phyloP scores from a whole-genome alignment of 2,888 invertebrate genomes.

The Clepsis dumicolana region DNA sequence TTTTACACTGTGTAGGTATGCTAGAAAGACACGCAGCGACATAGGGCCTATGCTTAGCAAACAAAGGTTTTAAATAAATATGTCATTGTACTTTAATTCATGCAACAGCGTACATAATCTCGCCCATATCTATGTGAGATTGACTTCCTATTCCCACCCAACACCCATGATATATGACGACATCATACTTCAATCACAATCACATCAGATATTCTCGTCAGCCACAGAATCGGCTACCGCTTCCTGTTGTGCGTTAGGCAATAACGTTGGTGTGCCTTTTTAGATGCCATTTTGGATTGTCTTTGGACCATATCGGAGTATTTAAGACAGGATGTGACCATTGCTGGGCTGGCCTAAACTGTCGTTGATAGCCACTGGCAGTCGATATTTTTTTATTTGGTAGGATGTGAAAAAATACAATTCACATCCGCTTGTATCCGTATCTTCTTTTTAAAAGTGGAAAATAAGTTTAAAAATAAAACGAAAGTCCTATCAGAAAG shows the following conservation, averaged over 20 bases:
- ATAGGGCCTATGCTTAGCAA: too few species aligned
- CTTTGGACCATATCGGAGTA: conserved; percentile 36
- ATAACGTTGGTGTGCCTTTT: conserved; percentile 38
- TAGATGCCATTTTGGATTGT: conserved; percentile 39
- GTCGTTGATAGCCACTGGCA: not conserved
- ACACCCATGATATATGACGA: conserved; percentile 35
- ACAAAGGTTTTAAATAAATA: not conserved
- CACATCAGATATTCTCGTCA: conserved; percentile 41
- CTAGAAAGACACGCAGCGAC: too few species aligned
- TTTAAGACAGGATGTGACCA: conserved; percentile 40
- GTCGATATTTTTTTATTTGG: not conserved
- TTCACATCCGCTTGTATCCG: not conserved
- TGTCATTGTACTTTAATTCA: conserved; percentile 6
- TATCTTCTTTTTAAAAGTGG: not conserved
- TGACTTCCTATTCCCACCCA: conserved; percentile 38
- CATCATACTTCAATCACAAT: conserved; percentile 39
- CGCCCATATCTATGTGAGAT: conserved; percentile 30
- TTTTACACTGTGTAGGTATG: too few species aligned
- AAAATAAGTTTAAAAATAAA: too few species aligned
- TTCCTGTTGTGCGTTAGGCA: conserved; percentile 45
- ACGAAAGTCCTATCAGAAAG: too few species aligned
- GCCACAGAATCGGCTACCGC: conserved; percentile 42
- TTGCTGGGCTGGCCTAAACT: not conserved
- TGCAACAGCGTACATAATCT: conserved; percentile 14
- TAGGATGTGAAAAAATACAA: not conserved